These are phyloP conservation scores for Meliscaeva auricollis DNA, from an alignment of 2,888 invertebrate species.

Conservation along the genomic window DNA sequence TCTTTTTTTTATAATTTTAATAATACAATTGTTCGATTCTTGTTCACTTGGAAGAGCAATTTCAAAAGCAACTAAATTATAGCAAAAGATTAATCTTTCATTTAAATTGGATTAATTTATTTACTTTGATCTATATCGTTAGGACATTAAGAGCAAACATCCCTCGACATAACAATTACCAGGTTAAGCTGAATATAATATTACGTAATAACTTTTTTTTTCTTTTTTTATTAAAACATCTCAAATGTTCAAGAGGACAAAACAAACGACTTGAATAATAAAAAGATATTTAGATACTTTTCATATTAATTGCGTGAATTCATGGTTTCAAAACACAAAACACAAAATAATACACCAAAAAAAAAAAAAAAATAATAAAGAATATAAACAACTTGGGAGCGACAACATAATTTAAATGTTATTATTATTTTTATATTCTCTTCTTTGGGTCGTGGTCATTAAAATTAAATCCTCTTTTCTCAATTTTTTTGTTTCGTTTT, in stretches of 20 bases:
- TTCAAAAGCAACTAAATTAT: no score
- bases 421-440: neutral
- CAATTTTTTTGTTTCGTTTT: neutral
- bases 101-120: no score
- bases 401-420: conserved; percentile 1
- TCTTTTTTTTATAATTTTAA: no score
- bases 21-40: no score
- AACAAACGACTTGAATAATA: neutral
- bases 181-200: neutral
- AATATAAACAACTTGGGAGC: neutral
- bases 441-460: neutral
- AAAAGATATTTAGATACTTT: neutral
- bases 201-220: neutral
- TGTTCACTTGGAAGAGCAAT: no score
- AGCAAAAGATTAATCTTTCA: no score
- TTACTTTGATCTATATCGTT: no score
- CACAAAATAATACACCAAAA: no score
- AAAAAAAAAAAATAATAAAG: neutral
- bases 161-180: neutral
- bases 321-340: neutral
- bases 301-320: neutral
- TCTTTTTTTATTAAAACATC: no score
- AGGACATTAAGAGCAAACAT: no score
- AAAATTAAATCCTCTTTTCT: neutral
- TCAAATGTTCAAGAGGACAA: neutral